Evolutionary conservation across 2,797 vertebrate genomes (phyloP).

Genomic region (Sebastes iracundus): DNA sequence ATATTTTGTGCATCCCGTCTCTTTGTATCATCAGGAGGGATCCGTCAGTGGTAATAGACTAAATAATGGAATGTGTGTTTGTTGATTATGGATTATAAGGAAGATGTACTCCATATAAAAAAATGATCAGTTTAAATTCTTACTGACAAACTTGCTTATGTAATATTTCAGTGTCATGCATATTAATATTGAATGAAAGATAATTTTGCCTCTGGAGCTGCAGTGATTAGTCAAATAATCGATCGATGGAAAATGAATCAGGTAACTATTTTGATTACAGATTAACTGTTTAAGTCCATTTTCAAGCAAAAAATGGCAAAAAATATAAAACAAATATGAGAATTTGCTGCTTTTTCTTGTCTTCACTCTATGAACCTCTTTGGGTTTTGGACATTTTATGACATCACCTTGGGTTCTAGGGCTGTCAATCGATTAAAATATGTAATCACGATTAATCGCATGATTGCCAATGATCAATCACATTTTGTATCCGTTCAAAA

Average conservation of each 20-base stretch:
- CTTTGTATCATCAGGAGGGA: constrained; percentile 88
- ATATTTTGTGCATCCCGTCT: constrained; percentile 83
- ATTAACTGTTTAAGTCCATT: background rate
- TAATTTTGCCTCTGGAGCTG: background rate
- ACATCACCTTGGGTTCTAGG: background rate
- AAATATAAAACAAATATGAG: background rate
- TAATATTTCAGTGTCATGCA: background rate
- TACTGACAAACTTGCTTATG: background rate
- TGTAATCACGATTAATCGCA: no score
- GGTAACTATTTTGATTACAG: background rate
- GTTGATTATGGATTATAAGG: constrained; percentile 18
- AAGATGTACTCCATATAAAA: background rate
- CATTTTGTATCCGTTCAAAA: no score
- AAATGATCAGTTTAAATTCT: constrained; percentile 2
- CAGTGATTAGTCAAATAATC: background rate
- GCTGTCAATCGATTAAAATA: no score
- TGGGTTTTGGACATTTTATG: background rate
- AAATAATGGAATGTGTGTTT: constrained; percentile 39
- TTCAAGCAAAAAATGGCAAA: background rate
- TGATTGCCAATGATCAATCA: no score
- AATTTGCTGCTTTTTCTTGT: background rate
- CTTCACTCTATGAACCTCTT: background rate
- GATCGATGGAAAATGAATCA: background rate
- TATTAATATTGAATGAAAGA: background rate
- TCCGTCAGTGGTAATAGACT: constrained; percentile 73